These are phyloP conservation scores for Euglossa dilemma DNA, from an alignment of 1,140 invertebrate species.

Conservation along the genomic window DNA sequence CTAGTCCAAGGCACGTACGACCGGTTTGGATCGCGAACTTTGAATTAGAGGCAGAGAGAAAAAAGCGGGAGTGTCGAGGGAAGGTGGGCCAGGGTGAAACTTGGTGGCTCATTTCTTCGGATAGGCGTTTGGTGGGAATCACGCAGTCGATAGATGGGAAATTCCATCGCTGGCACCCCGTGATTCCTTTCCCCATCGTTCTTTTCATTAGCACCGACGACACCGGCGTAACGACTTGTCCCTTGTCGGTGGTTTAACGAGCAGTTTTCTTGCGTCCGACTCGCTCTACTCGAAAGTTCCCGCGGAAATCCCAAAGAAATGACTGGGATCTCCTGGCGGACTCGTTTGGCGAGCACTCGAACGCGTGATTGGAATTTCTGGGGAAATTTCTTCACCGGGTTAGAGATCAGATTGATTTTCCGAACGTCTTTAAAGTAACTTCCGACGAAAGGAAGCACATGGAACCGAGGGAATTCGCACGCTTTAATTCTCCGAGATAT, in stretches of 20 bases:
- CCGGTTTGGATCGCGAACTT: conserved; percentile 54
- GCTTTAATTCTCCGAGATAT: no score
- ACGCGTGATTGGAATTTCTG: conserved; percentile 22
- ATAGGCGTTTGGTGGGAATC: conserved; percentile 1
- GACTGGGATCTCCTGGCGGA: not conserved
- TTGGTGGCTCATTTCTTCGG: conserved; percentile 10
- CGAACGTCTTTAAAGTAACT: not conserved
- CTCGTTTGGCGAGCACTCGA: not conserved
- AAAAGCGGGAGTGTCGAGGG: not conserved
- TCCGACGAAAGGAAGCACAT: not conserved
- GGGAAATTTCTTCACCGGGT: not conserved
- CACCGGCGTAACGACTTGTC: not conserved
- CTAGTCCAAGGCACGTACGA: conserved; percentile 36
- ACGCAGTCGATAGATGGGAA: not conserved
- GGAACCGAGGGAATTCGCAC: no score
- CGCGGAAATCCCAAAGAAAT: not conserved
- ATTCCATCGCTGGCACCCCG: not conserved
- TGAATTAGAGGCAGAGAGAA: conserved; percentile 58
- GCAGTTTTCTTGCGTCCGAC: not conserved
- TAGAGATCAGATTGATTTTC: not conserved
- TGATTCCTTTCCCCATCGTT: not conserved
- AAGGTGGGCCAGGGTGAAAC: not conserved
- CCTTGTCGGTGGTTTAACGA: not conserved
- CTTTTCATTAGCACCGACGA: not conserved
- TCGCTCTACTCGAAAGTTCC: not conserved